These are phyloP conservation scores for Perca schrenkii DNA, from an alignment of 2,113 vertebrate species.

Conservation along the genomic window DNA sequence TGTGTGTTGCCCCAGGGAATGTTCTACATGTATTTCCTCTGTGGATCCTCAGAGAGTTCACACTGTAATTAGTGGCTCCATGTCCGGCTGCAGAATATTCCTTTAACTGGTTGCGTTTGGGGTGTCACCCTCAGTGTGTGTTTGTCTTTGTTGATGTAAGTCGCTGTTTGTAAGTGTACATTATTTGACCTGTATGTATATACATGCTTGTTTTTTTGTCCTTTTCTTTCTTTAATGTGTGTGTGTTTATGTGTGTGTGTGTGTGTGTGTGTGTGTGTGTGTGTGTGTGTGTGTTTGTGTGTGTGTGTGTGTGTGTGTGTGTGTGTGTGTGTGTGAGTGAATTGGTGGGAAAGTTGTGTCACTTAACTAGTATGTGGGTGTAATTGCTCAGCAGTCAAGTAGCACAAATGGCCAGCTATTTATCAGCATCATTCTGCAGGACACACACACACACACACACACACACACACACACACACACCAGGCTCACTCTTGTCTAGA, in stretches of 20 bases:
- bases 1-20: constrained; percentile 62
- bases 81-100: constrained; percentile 63
- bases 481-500: constrained; percentile 20
- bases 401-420: constrained; percentile 45
- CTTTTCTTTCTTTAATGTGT: not conserved
- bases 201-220: not conserved
- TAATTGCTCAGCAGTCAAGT: constrained; percentile 51
- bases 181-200: not conserved
- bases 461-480: constrained; percentile 23
- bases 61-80: constrained; percentile 75
- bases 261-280: not conserved
- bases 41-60: constrained; percentile 69
- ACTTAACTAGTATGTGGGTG: constrained; percentile 40
- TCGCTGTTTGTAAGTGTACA: constrained; percentile 2
- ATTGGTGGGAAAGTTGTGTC: constrained; percentile 43
- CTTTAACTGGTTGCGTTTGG: constrained; percentile 52
- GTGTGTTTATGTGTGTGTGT: not conserved
- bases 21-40: constrained; percentile 69
- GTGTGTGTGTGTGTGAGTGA: constrained; percentile 5
- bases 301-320: constrained; percentile 6
- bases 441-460: constrained; percentile 22
- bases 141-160: constrained; percentile 40
- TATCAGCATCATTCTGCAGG: constrained; percentile 32
- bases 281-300: constrained; percentile 1
- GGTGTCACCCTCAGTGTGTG: constrained; percentile 59